Base-by-base conservation (phyloP, 2,797 vertebrate genomes). In the Manis pentadactyla region DNA sequence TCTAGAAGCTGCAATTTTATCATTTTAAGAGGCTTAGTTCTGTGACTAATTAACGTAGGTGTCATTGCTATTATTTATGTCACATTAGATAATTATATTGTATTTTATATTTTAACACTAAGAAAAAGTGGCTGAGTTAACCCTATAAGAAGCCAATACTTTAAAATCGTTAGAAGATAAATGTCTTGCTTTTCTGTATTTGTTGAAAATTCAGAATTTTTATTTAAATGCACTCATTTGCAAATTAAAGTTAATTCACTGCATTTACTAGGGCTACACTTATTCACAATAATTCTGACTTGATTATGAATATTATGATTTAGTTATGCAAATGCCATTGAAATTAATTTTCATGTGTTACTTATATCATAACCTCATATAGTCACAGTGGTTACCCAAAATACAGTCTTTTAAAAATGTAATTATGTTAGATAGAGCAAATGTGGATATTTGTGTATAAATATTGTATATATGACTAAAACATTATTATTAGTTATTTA, bases 241-340 rank as follows among this genome's bases (percentile, higher is more conserved):
- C 53, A 95, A 95, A 96, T 94, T 96, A 88, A 91, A 85, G 25
- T 69, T 86, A 93, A 86, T 95, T 93, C 87, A 74, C 64, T 96
- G 29, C 51, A 84, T 89, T 91, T 10, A 69, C 85, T 93, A 85
- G 94, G 93, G 7, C n/a, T 89, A n/a, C 8, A 87, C 7, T 89
- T 93, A 81, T 11, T 64, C 86, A 69, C 23, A 86, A 55, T 92
- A 61, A 91, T 89, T 84, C 31, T 84, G 84, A 94, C 12, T 93
- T 96, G 55, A 73, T 93, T 83, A 79, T 79, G 74, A 83, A 90
- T 84, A 82, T 88, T 88, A 82, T 51, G 14, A 91, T 78, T 97
- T 29, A 83, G 71, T 61, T 87, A 91, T 71, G 39, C 25, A 96
- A 77, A 95, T 91, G 6, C 17, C 18, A 74, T 84, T 95, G 84